Evolutionary conservation across 2,888 invertebrate genomes (phyloP).

Genomic region (Netelia melanura): DNA sequence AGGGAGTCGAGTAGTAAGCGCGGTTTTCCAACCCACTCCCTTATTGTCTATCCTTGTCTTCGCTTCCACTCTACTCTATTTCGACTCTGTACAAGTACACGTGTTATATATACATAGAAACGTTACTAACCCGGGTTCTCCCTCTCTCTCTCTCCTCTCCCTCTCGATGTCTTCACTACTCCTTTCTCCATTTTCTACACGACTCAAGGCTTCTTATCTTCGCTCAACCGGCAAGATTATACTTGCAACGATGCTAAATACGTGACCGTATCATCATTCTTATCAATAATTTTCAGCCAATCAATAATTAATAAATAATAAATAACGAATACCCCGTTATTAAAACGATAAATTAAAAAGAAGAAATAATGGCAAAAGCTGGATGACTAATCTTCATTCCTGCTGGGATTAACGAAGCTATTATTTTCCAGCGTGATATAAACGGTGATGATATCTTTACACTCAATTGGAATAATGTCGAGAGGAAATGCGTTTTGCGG

Average conservation of each 20-base stretch:
- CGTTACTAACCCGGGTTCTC: neutral
- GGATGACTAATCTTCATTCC: neutral
- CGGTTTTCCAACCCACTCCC: slow-evolving; percentile 68
- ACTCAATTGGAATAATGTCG: neutral
- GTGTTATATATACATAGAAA: slow-evolving; percentile 7
- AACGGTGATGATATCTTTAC: neutral
- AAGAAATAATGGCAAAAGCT: neutral
- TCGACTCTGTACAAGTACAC: neutral
- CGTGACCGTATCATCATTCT: neutral
- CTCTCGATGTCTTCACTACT: neutral
- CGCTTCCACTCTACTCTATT: slow-evolving; percentile 51
- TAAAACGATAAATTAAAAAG: too few relatives aligned
- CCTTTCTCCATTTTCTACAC: too few relatives aligned
- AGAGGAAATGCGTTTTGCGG: neutral
- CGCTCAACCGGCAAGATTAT: too few relatives aligned
- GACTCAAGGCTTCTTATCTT: too few relatives aligned
- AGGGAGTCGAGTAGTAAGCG: slow-evolving; percentile 70
- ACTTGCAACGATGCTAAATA: too few relatives aligned
- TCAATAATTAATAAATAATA: neutral
- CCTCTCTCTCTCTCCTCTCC: slow-evolving; percentile 2
- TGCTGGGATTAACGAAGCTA: neutral
- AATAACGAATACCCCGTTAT: too few relatives aligned
- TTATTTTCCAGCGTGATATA: neutral
- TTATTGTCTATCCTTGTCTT: slow-evolving; percentile 68
- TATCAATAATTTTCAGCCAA: neutral